These are phyloP conservation scores for Lycaon pictus DNA, from an alignment of 2,113 vertebrate genomes.

Conservation along the genomic window DNA sequence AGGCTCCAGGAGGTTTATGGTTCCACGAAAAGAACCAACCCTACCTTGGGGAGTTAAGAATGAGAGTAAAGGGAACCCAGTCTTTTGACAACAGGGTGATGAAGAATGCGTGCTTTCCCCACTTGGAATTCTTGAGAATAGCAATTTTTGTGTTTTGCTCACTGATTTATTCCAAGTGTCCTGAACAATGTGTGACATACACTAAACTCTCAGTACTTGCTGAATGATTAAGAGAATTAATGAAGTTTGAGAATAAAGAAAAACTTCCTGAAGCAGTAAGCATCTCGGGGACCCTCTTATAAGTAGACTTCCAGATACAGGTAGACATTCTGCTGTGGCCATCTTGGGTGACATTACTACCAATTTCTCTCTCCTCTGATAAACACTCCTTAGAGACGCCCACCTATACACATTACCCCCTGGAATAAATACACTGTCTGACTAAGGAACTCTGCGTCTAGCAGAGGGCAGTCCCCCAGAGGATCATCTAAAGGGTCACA, in stretches of 20 bases:
- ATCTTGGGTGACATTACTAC: neutral
- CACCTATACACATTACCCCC: neutral
- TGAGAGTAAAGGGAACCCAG: neutral
- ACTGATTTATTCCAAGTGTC: neutral
- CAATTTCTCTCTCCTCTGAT: conserved; percentile 3
- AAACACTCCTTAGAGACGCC: neutral
- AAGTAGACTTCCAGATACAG: neutral
- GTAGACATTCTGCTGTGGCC: neutral
- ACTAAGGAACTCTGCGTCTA: conserved; percentile 3
- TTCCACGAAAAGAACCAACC: neutral
- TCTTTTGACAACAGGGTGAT: conserved; percentile 27
- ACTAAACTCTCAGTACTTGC: conserved; percentile 15
- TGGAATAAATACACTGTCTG: neutral
- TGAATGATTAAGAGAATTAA: conserved; percentile 47
- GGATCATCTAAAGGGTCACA: neutral
- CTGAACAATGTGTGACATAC: conserved; percentile 5
- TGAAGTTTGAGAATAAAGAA: conserved; percentile 34
- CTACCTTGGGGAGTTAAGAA: neutral
- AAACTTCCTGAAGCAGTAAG: neutral
- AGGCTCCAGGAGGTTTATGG: neutral
- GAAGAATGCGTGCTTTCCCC: neutral
- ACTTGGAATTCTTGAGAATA: conserved; percentile 32
- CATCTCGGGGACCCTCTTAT: neutral
- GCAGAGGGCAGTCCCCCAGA: neutral
- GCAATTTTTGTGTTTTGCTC: conserved; percentile 12